Base-by-base conservation (phyloP, 1,140 invertebrate species). In the Nasonia vitripennis region DNA sequence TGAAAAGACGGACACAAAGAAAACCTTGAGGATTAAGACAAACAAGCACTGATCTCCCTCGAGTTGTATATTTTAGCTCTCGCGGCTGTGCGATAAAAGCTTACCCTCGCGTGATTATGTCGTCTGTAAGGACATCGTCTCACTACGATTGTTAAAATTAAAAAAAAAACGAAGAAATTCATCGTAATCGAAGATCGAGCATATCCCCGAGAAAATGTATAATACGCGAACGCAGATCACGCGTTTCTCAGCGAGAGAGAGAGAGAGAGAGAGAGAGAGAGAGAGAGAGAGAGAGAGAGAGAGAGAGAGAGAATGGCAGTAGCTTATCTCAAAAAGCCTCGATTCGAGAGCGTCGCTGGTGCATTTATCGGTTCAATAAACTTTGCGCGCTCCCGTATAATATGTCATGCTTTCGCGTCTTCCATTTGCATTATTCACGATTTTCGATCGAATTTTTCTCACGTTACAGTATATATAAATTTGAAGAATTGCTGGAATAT, bases 321-420 rank as follows among this genome's bases (percentile, higher is more conserved):
- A 27, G 20, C 45, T 87, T 86, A 79, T 83, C 86, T 55, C 2
- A n/a, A 34, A 62, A 85, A 80, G n/a, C 68, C 78, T 85, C 83
- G 83, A 85, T 80, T 80, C 83, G 78, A 55, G 34, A 80, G 68
- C 51, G 45, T n/a, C 31, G 83, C 70, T 34, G 9, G 68, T 45
- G 41, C 1, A 10, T 45, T 85, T 85, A 79, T 85, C 77, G 51
- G 83, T 85, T 85, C 83, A 85, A 85, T 85, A 85, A 79, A 85
- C 83, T 85, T 80, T 79, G 45, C 77, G 78, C 5, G 51, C 27
- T 77, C 45, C 48, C 71, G 75, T 34, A 23, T 70, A 27, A 23
- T 37, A 31, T 37, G 14, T 45, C 31, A n/a, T 48, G 9, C 62
- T 75, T 75, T 27, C 34, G 6, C 34, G 6, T 62, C 20, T 62